Percentiles rank a stretch among this genome's conserved stretches.
phyloP scores from a whole-genome alignment of 2,888 invertebrate genomes.

The Clistopyga incitator region DNA sequence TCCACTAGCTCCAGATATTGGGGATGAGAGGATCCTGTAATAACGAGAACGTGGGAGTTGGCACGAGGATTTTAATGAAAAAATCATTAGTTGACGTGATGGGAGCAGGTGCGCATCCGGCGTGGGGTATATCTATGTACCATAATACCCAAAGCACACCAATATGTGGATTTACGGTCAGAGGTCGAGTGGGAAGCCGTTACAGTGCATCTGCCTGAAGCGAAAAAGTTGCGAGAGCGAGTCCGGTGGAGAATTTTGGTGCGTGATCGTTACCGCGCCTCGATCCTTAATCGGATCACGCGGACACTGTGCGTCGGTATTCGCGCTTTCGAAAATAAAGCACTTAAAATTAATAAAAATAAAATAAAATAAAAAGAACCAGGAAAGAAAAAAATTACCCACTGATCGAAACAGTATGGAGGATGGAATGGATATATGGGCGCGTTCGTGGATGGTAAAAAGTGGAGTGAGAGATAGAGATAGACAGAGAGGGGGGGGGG shows the following conservation, averaged over 20 bases:
- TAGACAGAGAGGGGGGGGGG: too few relatives aligned
- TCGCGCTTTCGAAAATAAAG: slow-evolving; percentile 53
- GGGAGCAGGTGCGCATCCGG: slow-evolving; percentile 44
- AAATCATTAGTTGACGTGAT: slow-evolving; percentile 61
- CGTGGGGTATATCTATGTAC: slow-evolving; percentile 11
- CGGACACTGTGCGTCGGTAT: slow-evolving; percentile 37
- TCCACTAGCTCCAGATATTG: slow-evolving; percentile 12
- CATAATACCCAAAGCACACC: slow-evolving; percentile 24
- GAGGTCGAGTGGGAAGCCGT: slow-evolving; percentile 33
- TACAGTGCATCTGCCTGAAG: slow-evolving; percentile 17
- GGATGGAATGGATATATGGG: slow-evolving; percentile 1
- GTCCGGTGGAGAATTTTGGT: slow-evolving; percentile 60
- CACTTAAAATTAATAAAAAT: not conserved
- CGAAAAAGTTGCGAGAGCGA: slow-evolving; percentile 42
- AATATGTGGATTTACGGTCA: slow-evolving; percentile 50
- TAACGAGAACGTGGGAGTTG: slow-evolving; percentile 44
- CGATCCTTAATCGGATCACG: slow-evolving; percentile 60
- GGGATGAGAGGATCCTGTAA: slow-evolving; percentile 30
- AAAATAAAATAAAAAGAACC: not conserved
- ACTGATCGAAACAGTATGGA: slow-evolving; percentile 20
- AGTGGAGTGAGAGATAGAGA: not conserved
- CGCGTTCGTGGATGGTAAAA: not conserved
- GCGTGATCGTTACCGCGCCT: slow-evolving; percentile 58
- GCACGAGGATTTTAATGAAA: slow-evolving; percentile 64
- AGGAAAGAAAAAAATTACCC: slow-evolving; percentile 18